Base-by-base conservation (phyloP, 2,113 vertebrate genomes). In the Cavia aperea region DNA sequence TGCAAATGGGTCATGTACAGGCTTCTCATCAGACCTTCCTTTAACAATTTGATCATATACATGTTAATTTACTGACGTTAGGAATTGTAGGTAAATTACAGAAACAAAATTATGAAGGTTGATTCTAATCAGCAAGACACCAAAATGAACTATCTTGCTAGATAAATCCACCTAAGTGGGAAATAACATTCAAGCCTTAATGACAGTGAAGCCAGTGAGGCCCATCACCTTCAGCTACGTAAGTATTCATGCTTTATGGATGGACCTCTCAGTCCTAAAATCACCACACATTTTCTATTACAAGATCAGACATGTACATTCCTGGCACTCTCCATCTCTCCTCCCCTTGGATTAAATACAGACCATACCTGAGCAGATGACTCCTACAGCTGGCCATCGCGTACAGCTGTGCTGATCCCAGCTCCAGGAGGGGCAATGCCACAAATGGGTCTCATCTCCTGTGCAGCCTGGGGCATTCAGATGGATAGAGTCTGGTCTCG, bases 391-490 rank as follows among this genome's bases (percentile, higher is more conserved):
- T 56, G 56, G 56, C 56, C 56, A 56, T 56, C 56, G 15, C 14
- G 56, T 56, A 15, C 56, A 90, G 66, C 49, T 0, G 0, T 72
- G 4, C 2, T 70, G 2, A 0, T 16, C 29, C 88, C 56, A 77
- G 72, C 31, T 43, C 23, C 0, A 0, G 43, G 88, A 90, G 29
- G 58, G 10, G 49, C 75, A 89, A 33, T 51, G 36, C 93, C 73
- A 91, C 43, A 93, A 2, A 4, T 60, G 51, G 18, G 91, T 86
- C 72, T 95, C 95, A 0, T 60, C 14, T 75, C 92, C 94, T 36
- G 46, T 56, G 46, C 94, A 96, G 3, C 8, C 3, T 9, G 94
- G 1, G 0, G 19, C 16, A 0, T 79, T 46, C 65, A 94, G 87
- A 83, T 79, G 94, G 66, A 91, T 91, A 21, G 4, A 65, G 10